phyloP scores from a whole-genome alignment of 2,113 vertebrate genomes.

The Heterocephalus glaber region DNA sequence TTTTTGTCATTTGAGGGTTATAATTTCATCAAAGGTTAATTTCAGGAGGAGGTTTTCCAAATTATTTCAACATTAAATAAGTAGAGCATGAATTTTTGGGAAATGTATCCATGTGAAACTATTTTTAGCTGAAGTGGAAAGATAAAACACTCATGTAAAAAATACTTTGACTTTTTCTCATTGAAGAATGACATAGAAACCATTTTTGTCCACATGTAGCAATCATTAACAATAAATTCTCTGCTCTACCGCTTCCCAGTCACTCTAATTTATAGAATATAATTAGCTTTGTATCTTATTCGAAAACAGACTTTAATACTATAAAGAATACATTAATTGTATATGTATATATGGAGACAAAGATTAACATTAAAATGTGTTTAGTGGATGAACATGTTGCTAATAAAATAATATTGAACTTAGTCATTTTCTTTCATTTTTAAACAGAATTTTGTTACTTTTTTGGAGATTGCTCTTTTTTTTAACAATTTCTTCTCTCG shows the following conservation, averaged over 20 bases:
- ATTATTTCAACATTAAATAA: conserved; percentile 81
- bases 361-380: not conserved
- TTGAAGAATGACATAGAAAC: conserved; percentile 47
- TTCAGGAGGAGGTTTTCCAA: conserved; percentile 79
- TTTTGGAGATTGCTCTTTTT: not conserved
- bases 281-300: conserved; percentile 29
- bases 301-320: not conserved
- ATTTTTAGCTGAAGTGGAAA: not conserved
- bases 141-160: not conserved
- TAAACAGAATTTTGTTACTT: not conserved
- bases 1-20: conserved; percentile 80
- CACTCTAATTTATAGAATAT: not conserved
- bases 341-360: conserved; percentile 26
- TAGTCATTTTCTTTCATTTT: conserved; percentile 17
- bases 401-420: not conserved
- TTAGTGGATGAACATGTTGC: not conserved
- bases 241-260: not conserved
- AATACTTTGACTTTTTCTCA: not conserved
- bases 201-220: not conserved
- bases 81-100: conserved; percentile 59
- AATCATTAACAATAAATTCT: not conserved
- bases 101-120: conserved; percentile 39
- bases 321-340: not conserved
- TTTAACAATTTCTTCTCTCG: not conserved
- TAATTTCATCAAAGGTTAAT: conserved; percentile 84